A percentile compares a stretch with the other conserved stretches of the same genome.
These are phyloP conservation scores for Acomys russatus DNA, from an alignment of 2,797 vertebrate genomes.

Conservation along the genomic window DNA sequence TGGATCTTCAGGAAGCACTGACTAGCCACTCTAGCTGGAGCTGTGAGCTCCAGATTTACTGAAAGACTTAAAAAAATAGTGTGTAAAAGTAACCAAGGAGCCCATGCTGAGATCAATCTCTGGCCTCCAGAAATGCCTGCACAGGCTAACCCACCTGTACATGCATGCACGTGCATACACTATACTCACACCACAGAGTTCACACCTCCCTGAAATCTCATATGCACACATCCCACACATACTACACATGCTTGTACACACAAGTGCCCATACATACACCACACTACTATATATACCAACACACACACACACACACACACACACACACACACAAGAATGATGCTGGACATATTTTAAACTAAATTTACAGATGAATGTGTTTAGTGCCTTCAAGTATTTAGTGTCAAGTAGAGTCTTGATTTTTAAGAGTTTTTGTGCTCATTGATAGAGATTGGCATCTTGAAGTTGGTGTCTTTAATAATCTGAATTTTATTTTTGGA, in stretches of 20 bases:
- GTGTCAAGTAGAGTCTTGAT: neutral
- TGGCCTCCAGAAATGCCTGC: neutral
- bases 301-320: neutral
- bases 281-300: neutral
- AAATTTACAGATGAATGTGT: neutral
- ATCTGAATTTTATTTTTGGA: constrained; percentile 35
- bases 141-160: neutral
- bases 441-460: neutral
- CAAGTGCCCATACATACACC: neutral
- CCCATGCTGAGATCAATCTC: neutral
- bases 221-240: neutral
- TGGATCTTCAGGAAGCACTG: neutral
- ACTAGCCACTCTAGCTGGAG: neutral
- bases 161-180: neutral
- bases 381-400: neutral
- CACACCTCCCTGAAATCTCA: neutral
- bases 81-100: neutral
- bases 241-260: neutral
- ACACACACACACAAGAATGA: neutral
- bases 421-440: constrained; percentile 10
- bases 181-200: neutral
- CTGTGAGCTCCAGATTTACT: neutral
- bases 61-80: neutral
- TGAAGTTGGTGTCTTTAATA: neutral
- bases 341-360: neutral